These are phyloP conservation scores for Vanacampus margaritifer DNA, from an alignment of 2,113 vertebrate species.

Conservation along the genomic window DNA sequence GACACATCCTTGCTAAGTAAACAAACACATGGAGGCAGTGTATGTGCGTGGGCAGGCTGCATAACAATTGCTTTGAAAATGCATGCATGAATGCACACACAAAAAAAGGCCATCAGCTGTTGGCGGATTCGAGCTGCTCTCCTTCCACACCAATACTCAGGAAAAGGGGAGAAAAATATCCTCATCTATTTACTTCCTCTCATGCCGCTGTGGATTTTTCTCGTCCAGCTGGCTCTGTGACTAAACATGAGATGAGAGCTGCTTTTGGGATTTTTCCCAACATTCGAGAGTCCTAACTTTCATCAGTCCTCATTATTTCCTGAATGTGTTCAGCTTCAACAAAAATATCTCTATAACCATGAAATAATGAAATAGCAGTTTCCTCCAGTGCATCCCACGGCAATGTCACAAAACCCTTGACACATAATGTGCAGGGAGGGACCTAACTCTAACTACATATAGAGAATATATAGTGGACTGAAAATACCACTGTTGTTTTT, in stretches of 20 bases:
- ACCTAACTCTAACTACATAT: background rate
- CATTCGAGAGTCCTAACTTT: constrained; percentile 25
- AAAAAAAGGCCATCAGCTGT: constrained; percentile 15
- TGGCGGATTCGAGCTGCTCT: constrained; percentile 12
- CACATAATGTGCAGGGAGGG: background rate
- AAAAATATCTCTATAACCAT: background rate
- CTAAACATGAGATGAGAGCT: constrained; percentile 23
- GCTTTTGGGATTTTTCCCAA: constrained; percentile 9
- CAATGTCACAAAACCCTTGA: background rate
- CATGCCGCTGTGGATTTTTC: constrained; percentile 20
- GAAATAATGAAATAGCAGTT: background rate
- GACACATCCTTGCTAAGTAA: constrained; percentile 26
- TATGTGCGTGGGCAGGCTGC: constrained; percentile 9
- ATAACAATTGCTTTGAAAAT: constrained; percentile 4
- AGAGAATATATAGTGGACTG: background rate
- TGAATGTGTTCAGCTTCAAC: background rate
- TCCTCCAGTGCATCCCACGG: background rate
- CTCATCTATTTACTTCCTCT: constrained; percentile 26
- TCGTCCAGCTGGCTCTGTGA: constrained; percentile 40
- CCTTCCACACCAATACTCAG: constrained; percentile 18
- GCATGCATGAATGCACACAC: constrained; percentile 8
- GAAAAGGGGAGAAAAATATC: constrained; percentile 30
- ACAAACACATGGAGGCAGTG: constrained; percentile 16
- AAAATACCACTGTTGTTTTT: background rate
- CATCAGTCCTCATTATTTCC: constrained; percentile 12